Evolutionary conservation across 1,140 invertebrate species (phyloP).

Genomic region (Eueides isabella): DNA sequence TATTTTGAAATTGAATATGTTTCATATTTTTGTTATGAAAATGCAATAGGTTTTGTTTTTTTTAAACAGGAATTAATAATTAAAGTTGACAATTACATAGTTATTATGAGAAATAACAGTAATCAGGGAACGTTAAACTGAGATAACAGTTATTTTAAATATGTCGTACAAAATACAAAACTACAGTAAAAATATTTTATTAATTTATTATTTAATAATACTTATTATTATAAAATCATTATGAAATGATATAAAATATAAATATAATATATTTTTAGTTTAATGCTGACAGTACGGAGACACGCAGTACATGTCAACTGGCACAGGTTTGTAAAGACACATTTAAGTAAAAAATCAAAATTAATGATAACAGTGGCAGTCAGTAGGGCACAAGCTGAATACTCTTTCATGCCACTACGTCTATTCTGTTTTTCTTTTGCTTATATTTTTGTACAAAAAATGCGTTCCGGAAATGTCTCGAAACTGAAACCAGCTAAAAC

Average conservation of each 20-base stretch:
- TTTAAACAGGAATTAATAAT: too few species aligned
- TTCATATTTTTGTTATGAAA: too few species aligned
- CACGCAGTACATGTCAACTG: slow-evolving; percentile 54
- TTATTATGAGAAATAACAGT: too few species aligned
- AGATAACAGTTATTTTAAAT: too few species aligned
- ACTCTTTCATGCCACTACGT: slow-evolving; percentile 54
- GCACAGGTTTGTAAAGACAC: slow-evolving; percentile 78
- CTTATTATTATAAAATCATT: too few species aligned
- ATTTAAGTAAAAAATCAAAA: slow-evolving; percentile 78
- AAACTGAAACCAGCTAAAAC: slow-evolving; percentile 6
- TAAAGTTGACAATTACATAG: too few species aligned
- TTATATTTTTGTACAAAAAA: slow-evolving; percentile 34
- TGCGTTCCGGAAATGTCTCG: slow-evolving; percentile 38
- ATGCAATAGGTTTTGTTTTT: too few species aligned
- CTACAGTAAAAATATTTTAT: too few species aligned
- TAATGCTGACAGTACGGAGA: slow-evolving; percentile 56
- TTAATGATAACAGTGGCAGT: slow-evolving; percentile 79
- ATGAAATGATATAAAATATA: not conserved
- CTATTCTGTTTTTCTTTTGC: slow-evolving; percentile 47
- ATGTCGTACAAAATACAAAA: too few species aligned
- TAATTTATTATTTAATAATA: too few species aligned
- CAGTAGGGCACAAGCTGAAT: slow-evolving; percentile 70
- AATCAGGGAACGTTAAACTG: too few species aligned
- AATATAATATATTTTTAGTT: not conserved
- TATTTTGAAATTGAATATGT: too few species aligned